phyloP scores from a whole-genome alignment of 2,113 vertebrate genomes.

The Benitochromis conjunctus region DNA sequence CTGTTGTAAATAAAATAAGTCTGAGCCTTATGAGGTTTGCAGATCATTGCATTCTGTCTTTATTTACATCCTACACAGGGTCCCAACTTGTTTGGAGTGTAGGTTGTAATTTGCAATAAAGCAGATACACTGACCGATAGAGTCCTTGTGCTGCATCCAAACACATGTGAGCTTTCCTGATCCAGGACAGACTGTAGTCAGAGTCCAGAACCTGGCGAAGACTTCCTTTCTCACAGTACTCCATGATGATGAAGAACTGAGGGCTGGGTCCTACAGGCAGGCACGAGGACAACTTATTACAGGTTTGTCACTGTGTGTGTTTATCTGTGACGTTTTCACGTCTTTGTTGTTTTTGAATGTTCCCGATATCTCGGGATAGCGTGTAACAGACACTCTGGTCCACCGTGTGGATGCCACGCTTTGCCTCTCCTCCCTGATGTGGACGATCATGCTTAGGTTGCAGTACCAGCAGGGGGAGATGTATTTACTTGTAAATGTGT shows the following conservation, averaged over 20 bases:
- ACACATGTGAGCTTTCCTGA: conserved; percentile 70
- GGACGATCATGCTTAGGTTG: too few relatives aligned
- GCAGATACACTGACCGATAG: conserved; percentile 74
- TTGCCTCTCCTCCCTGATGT: too few relatives aligned
- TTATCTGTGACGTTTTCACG: not conserved
- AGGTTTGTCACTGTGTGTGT: not conserved
- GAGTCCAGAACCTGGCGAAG: conserved; percentile 78
- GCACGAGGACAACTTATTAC: not conserved
- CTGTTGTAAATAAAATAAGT: not conserved
- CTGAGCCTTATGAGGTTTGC: not conserved
- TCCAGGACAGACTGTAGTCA: conserved; percentile 65
- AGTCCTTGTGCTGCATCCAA: conserved; percentile 80
- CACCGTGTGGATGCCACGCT: too few relatives aligned
- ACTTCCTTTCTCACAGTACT: conserved; percentile 83
- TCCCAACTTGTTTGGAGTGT: not conserved
- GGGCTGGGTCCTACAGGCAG: conserved; percentile 66
- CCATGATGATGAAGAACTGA: conserved; percentile 82
- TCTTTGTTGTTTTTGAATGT: not conserved
- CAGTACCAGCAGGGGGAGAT: too few relatives aligned
- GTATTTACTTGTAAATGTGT: not conserved
- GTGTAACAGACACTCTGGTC: not conserved
- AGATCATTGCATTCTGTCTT: not conserved
- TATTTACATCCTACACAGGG: not conserved
- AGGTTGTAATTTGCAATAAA: not conserved
- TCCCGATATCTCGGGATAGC: not conserved